Conservation (phyloP, 2,888 invertebrate species). For the Drosophila limbata region DNA sequence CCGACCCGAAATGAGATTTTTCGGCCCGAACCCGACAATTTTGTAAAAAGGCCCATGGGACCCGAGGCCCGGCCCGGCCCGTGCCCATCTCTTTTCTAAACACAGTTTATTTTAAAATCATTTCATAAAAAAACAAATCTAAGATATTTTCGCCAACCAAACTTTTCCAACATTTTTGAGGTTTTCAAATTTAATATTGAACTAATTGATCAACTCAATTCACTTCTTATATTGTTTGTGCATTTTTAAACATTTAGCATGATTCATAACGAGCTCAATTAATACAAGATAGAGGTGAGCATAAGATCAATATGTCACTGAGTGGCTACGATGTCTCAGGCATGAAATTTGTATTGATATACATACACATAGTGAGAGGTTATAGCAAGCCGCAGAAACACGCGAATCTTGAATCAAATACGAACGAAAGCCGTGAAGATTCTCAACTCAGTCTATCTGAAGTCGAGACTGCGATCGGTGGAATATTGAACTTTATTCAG, state of each 20-base stretch:
- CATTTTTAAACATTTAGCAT: neutral
- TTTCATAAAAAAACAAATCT: no score
- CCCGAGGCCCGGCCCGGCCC: no score
- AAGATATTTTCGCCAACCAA: no score
- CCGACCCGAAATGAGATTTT: no score
- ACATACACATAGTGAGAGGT: neutral
- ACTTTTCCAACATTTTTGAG: no score
- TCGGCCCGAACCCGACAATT: no score
- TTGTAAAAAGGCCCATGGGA: no score
- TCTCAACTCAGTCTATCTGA: neutral
- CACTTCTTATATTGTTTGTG: neutral
- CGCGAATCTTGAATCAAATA: slow-evolving; percentile 1
- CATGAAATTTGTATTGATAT: neutral
- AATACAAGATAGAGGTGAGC: neutral
- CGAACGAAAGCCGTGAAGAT: neutral
- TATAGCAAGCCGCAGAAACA: neutral
- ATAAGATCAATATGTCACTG: slow-evolving; percentile 7
- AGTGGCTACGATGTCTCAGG: neutral
- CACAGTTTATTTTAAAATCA: no score
- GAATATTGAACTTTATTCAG: neutral
- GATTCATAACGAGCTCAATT: neutral
- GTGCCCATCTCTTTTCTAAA: no score
- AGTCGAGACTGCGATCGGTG: neutral
- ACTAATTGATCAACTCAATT: neutral
- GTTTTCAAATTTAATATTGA: neutral